Conservation (phyloP, 1,140 invertebrate species). For the Drosophila arizonae region DNA sequence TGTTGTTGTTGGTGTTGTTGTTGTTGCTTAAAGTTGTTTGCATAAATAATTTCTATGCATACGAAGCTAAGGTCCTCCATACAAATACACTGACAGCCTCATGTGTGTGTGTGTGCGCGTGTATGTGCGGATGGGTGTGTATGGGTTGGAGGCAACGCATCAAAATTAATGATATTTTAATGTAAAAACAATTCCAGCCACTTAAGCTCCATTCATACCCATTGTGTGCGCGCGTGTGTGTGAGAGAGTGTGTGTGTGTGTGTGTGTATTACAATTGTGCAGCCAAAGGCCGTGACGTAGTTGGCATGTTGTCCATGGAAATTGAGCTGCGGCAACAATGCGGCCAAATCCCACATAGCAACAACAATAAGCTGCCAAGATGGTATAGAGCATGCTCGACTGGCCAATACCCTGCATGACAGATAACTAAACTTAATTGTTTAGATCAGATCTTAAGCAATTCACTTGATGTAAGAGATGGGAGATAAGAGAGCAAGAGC, state of each 20-base stretch:
- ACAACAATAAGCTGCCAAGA: not conserved
- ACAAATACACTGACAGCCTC: not conserved
- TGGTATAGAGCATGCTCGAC: not conserved
- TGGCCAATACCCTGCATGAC: not conserved
- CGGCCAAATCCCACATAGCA: constrained; percentile 30
- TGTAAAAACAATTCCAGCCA: constrained; percentile 79
- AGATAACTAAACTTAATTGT: not conserved
- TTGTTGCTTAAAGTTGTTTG: constrained; percentile 52
- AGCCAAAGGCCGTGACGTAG: constrained; percentile 44
- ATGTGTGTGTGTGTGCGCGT: not conserved
- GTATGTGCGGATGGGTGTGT: not conserved
- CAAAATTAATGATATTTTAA: constrained; percentile 80
- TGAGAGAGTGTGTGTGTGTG: constrained; percentile 25
- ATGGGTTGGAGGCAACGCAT: constrained; percentile 36
- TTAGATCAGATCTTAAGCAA: too few species aligned
- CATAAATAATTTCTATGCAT: constrained; percentile 58
- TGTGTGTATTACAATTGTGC: constrained; percentile 58
- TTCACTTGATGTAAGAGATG: too few species aligned
- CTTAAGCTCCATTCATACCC: constrained; percentile 66
- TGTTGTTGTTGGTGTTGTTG: constrained; percentile 24
- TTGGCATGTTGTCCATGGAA: constrained; percentile 9
- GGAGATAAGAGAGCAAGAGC: too few species aligned
- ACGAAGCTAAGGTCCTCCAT: constrained; percentile 7
- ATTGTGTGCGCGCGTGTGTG: constrained; percentile 20
- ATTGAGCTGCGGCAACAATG: constrained; percentile 40